Base-by-base conservation (phyloP, 2,797 vertebrate genomes). In the Tympanoctomys barrerae region DNA sequence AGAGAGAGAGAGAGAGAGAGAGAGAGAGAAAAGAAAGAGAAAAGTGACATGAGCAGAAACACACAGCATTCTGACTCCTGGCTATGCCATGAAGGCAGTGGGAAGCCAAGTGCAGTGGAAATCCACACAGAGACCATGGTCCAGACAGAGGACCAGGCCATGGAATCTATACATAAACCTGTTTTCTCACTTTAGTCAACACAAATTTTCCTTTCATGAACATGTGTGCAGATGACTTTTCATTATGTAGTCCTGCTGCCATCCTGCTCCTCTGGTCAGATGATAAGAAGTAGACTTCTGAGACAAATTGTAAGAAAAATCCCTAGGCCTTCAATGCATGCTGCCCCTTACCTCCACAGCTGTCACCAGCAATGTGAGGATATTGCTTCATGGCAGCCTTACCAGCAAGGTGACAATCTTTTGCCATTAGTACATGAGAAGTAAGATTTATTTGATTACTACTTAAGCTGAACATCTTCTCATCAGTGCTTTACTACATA, bases 131-230 rank as follows among this genome's bases (percentile, higher is more conserved):
- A 39, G 31, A 57, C 39, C 13, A 7, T 28, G 49, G 28, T 71
- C n/a, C n/a, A n/a, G n/a, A n/a, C n/a, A 92, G 84, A 86, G 52
- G 59, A n/a, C 73, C 26, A 18, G 54, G 54, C 33, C 8, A 57
- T 5, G 1, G 39, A 3, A 13, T 21, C 5, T 10, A 78, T 39
- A n/a, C 22, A 66, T 10, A 1, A 8, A 36, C 1, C 4, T 49
- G 54, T 46, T 70, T 62, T 57, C 68, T 0, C 2, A 42, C 62
- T 75, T 86, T 70, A 88, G 80, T 59, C 18, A 77, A 31, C 39
- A 83, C 18, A 80, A 49, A 33, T 71, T 36, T 10, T 68, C 78
- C n/a, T n/a, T 70, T 61, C 52, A 24, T 33, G 36, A 95, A 59
- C 61, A 54, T 7, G 19, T 59, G 13, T 26, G 31, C 24, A 81